Base-by-base conservation (phyloP, 2,888 invertebrate species). In the Lithophane socia region DNA sequence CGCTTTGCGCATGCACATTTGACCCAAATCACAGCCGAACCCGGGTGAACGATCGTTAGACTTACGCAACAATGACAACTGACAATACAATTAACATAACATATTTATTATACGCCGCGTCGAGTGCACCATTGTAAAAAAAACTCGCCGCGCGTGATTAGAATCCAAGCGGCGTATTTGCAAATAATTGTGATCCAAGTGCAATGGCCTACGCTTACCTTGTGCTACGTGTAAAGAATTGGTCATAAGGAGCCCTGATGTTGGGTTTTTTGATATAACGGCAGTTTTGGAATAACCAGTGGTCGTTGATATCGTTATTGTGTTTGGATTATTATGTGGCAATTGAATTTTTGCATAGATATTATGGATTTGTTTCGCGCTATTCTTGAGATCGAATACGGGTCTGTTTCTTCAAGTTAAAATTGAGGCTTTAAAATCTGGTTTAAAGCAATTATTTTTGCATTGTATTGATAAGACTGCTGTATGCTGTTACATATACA, bases 201-300 rank as follows among this genome's bases (percentile, higher is more conserved):
- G 96, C 96, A 95, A 92, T 93, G 95, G 83, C 93, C 96, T 91
- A 91, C 29, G 85, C 88, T 96, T 94, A 96, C 96, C 96, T 96
- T 96, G 96, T 90, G 84, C 82, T 89, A 91, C 92, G 94, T 90
- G 90, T 84, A 73, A 73, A 80, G 96, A 95, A 96, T 88, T 72
- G 73, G 54, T 47, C 69, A 74, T 72, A 58, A 69, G 75, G 56
- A 67, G 42, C 54, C 21, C 61, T 77, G 75, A 82, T 87, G 84
- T 80, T 84, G 87, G 82, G 79, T 75, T 85, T 86, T 83, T 85
- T 82, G 79, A 72, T 82, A 71, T 90, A 90, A 90, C 90, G 88
- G 91, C 86, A 79, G 75, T 79, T 76, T 64, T 58, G 85, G 87
- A 83, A 84, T 88, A 82, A 80, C 77, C 77, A 47, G 37, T 71